Base-by-base conservation (phyloP, 1,140 invertebrate species). In the Globodera ellingtonae region DNA sequence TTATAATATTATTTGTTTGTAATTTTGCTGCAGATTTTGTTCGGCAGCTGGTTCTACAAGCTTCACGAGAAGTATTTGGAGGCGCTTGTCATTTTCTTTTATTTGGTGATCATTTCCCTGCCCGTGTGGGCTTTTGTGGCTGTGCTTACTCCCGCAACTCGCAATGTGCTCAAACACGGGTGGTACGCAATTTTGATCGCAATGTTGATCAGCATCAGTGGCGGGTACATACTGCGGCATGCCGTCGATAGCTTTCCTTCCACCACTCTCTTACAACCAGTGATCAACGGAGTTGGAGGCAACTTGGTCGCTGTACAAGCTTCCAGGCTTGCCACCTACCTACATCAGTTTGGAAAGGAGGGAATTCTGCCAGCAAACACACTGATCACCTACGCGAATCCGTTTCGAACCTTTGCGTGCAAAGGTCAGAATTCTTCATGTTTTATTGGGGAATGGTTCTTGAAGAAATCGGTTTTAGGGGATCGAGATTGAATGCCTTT, bases 291-390 rank as follows among this genome's bases (percentile, higher is more conserved):
- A n/a, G 94, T 96, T 80, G 95, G 95, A 52, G 82, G 82, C 24
- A 97, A 97, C 89, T 92, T 97, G 86, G 95, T 94, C 13, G 95
- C 95, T 46, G 94, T 97, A 24, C 95, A 97, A 91, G 94, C 95
- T 2, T 95, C 94, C 87, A 92, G 94, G 83, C 92, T 98, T 72
- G 95, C 95, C n/a, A 97, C 95, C 7, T 92, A 92, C 78, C 90
- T 97, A 44, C 94, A 97, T 89, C 92, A 92, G 84, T 92, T 84
- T 48, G 90, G 91, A 65, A 90, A 91, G 81, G 90, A 92, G 44
- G 93, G 92, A 69, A 91, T 93, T 76, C 91, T 96, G 73, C 94
- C 94, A 92, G 88, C 92, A 94, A 56, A 93, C 93, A 83, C 92
- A 94, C 75, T 93, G 93, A 87, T 94, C 94, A 4, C 93, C 93